Evolutionary conservation across 92 coral and sea anemone species (phyloP).

Genomic region (Phenganax stokvisi): DNA sequence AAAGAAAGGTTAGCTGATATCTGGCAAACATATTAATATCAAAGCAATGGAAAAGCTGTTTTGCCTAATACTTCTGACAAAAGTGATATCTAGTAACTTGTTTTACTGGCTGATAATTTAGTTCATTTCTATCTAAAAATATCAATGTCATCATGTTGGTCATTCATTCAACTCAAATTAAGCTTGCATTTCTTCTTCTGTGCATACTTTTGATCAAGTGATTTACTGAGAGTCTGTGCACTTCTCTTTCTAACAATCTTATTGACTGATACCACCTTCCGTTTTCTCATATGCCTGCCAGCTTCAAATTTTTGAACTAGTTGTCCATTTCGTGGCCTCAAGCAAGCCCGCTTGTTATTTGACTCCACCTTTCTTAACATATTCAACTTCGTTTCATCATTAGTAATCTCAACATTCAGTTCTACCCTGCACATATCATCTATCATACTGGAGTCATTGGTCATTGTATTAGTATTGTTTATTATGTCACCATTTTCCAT

Average conservation of each 20-base stretch:
- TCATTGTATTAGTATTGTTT: background rate
- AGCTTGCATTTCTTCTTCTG: slow-evolving; percentile 13
- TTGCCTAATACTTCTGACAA: too few relatives aligned
- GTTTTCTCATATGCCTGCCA: slow-evolving; percentile 6
- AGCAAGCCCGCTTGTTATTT: background rate
- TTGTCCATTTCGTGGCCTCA: slow-evolving; percentile 28
- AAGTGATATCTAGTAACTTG: too few relatives aligned
- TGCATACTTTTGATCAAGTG: slow-evolving; percentile 10
- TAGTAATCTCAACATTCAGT: background rate
- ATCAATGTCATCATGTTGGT: background rate
- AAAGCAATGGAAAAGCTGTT: too few relatives aligned
- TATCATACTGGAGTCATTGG: background rate
- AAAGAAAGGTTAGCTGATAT: too few relatives aligned
- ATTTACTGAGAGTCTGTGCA: background rate
- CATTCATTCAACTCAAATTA: background rate
- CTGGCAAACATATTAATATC: too few relatives aligned
- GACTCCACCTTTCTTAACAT: background rate
- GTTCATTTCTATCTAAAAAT: background rate
- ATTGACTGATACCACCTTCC: background rate
- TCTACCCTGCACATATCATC: too few relatives aligned
- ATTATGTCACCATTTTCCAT: background rate
- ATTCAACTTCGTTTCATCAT: background rate
- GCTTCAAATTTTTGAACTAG: slow-evolving; percentile 14
- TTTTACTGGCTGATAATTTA: too few relatives aligned
- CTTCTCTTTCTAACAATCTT: background rate